Base-by-base conservation (phyloP, 1,140 invertebrate species). In the Scaptomyza pallida region DNA sequence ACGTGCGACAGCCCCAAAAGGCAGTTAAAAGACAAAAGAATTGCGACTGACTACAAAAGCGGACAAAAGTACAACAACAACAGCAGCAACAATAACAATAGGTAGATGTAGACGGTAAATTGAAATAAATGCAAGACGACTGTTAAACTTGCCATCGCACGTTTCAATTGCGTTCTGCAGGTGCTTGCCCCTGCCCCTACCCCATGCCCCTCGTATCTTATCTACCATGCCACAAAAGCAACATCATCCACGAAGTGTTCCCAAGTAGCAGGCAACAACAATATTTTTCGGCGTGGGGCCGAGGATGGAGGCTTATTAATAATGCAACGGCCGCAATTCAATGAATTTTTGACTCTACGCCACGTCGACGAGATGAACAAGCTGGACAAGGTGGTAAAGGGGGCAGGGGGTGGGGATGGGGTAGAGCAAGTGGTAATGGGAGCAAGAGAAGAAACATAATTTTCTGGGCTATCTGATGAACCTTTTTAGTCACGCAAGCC, bases 291-390 rank as follows among this genome's bases (percentile, higher is more conserved):
- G 26, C n/a, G n/a, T n/a, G n/a, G n/a, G n/a, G n/a, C n/a, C n/a
- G n/a, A n/a, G n/a, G n/a, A n/a, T n/a, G 71, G 48, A 60, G 23
- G 67, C 78, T 76, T 88, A 88, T 88, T 88, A 88, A 88, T 88
- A 88, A 88, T 88, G 83, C 83, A 88, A 57, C 75, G 82, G 82
- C 82, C 83, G 83, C 83, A 88, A 88, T 88, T 88, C 82, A 88
- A 88, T 88, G 82, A 88, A 88, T 86, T 86, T 86, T 86, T 86
- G 82, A 86, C 82, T 86, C 75, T 71, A 54, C 17, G 52, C 44
- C 67, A 64, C 48, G 65, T 62, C 52, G 65, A 63, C 64, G 35
- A 35, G 19, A 8, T 15, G 26, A 37, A 56, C 17, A 48, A 44
- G 54, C 15, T 50, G 23, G 33, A n/a, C 6, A 6, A n/a, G 23